Conservation (phyloP, 2,888 invertebrate species). For the Resseliella maxima region DNA sequence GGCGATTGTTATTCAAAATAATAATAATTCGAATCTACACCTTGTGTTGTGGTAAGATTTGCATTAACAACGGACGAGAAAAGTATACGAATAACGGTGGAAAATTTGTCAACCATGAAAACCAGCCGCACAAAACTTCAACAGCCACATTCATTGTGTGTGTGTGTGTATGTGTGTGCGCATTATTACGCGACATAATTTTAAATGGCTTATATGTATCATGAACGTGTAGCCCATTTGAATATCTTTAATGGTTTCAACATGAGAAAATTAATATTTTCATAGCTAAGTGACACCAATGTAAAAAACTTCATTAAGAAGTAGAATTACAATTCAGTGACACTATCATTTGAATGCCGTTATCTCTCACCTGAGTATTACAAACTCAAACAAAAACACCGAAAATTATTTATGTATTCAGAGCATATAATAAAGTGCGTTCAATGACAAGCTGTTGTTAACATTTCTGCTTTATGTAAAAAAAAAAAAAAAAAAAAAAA, state of each 20-base stretch:
- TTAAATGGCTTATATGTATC: not conserved
- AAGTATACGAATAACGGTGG: not conserved
- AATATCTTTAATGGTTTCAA: not conserved
- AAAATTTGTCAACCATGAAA: not conserved
- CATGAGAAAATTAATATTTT: conserved; percentile 15
- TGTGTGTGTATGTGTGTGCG: no score
- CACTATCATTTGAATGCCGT: not conserved
- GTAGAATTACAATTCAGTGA: conserved; percentile 5
- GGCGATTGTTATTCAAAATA: not conserved
- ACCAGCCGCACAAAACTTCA: not conserved
- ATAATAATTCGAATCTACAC: not conserved
- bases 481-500: not conserved
- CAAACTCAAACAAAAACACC: conserved; percentile 1
- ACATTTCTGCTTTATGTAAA: not conserved
- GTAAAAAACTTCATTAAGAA: not conserved
- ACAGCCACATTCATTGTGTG: no score
- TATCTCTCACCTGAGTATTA: conserved; percentile 28
- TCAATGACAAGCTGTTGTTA: not conserved
- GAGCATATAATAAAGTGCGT: not conserved
- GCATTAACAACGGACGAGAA: not conserved
- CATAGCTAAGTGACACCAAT: not conserved
- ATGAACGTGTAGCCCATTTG: not conserved
- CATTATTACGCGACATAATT: not conserved
- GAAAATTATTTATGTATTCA: not conserved
- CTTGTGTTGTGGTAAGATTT: not conserved